These are phyloP conservation scores for Drosophila pseudoobscura DNA, from an alignment of 1,140 invertebrate species.

Conservation along the genomic window DNA sequence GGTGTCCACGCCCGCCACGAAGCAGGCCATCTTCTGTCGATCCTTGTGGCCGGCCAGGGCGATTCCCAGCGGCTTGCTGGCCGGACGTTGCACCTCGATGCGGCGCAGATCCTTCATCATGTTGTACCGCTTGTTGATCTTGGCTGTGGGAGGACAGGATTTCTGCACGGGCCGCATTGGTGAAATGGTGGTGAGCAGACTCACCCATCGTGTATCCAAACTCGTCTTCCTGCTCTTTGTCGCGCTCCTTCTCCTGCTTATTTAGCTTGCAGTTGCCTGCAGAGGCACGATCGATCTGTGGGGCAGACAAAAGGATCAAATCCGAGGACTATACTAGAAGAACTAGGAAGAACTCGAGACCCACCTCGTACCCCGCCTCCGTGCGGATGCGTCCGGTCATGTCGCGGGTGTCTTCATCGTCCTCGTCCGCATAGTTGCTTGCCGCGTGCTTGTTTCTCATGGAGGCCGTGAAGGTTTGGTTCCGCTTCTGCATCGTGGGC, in stretches of 20 bases:
- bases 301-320: slow-evolving; percentile 1
- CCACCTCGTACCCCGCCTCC: slow-evolving; percentile 90
- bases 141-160: slow-evolving; percentile 86
- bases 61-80: slow-evolving; percentile 90
- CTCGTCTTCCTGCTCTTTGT: slow-evolving; percentile 93
- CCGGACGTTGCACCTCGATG: slow-evolving; percentile 88
- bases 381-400: slow-evolving; percentile 91
- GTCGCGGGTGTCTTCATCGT: slow-evolving; percentile 89
- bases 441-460: slow-evolving; percentile 69
- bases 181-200: slow-evolving; percentile 55
- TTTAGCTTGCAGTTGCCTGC: slow-evolving; percentile 92
- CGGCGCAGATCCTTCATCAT: slow-evolving; percentile 89
- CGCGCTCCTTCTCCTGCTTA: slow-evolving; percentile 90
- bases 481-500: slow-evolving; percentile 55
- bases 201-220: slow-evolving; percentile 96
- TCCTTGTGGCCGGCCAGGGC: slow-evolving; percentile 97
- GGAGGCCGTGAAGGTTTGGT: slow-evolving; percentile 65
- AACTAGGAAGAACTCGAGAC: background rate
- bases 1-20: slow-evolving; percentile 97
- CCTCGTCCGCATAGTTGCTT: slow-evolving; percentile 84
- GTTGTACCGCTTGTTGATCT: slow-evolving; percentile 95
- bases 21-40: slow-evolving; percentile 97
- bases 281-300: slow-evolving; percentile 93
- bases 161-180: background rate
- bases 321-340: slow-evolving; percentile 1